Percentiles rank a stretch among this genome's conserved stretches.
Conservation (phyloP, 2,888 invertebrate species). For the Apodemia hepburni region DNA sequence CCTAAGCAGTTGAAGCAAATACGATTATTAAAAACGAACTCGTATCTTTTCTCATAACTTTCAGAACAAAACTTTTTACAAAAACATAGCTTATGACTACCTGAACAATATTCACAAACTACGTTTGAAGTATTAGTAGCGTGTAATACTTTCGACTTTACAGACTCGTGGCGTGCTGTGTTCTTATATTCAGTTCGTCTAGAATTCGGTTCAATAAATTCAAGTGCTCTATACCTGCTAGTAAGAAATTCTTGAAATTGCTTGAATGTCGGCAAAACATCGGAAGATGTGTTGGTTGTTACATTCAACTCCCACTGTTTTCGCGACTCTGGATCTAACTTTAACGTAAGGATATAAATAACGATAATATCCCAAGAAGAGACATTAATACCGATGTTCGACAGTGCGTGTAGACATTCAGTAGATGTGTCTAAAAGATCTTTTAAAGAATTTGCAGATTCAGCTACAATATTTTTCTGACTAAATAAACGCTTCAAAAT, state of each 20-base stretch:
- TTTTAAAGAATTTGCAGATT: not conserved
- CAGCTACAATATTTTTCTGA: not conserved
- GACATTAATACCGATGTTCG: not conserved
- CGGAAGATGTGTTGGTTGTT: slow-evolving; percentile 4
- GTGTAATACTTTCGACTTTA: not conserved
- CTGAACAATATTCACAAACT: not conserved
- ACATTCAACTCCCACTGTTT: slow-evolving; percentile 2
- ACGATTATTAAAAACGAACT: slow-evolving; percentile 3
- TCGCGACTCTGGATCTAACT: not conserved
- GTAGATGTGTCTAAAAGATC: not conserved
- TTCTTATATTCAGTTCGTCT: not conserved
- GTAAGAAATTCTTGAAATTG: slow-evolving; percentile 21
- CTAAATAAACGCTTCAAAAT: not conserved
- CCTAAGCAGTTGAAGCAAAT: not conserved
- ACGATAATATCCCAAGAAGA: not conserved
- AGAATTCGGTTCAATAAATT: slow-evolving; percentile 17
- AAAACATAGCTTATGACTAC: not conserved
- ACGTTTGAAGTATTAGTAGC: not conserved
- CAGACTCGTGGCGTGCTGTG: not conserved
- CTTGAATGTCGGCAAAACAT: slow-evolving; percentile 17
- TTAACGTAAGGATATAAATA: not conserved
- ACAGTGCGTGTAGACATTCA: not conserved
- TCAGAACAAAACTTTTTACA: not conserved
- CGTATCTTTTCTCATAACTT: not conserved
- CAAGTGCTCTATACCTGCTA: slow-evolving; percentile 20